phyloP scores from a whole-genome alignment of 1,140 invertebrate genomes.

The Thaumetopoea pityocampa region DNA sequence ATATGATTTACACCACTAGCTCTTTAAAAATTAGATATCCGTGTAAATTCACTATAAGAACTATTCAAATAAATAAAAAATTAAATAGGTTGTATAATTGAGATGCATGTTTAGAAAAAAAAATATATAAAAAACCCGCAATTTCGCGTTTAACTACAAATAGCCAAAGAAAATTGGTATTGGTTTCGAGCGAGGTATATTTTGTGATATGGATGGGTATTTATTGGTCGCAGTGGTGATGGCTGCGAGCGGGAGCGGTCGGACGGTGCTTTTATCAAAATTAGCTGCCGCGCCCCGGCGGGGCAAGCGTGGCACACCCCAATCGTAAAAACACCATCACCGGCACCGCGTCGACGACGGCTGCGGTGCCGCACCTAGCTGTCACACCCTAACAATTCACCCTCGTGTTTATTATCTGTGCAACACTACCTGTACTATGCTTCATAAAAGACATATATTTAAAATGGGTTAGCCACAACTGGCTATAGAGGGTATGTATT shows the following conservation, averaged over 20 bases:
- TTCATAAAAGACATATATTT: slow-evolving; percentile 1
- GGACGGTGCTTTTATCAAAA: slow-evolving; percentile 71
- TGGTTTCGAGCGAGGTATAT: neutral
- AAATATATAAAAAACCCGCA: no score
- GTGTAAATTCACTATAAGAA: no score
- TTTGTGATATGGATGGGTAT: slow-evolving; percentile 24
- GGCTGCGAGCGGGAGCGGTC: slow-evolving; percentile 47
- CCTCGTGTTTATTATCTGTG: slow-evolving; percentile 21
- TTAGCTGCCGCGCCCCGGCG: slow-evolving; percentile 65
- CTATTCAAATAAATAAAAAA: no score
- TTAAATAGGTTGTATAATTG: no score
- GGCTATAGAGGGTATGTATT: slow-evolving; percentile 12
- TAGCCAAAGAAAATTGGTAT: no score
- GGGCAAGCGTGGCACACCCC: slow-evolving; percentile 60
- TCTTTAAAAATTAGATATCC: no score
- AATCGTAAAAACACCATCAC: slow-evolving; percentile 63
- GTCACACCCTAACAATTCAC: slow-evolving; percentile 48
- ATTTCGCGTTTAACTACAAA: no score
- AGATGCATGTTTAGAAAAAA: no score
- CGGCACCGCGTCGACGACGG: slow-evolving; percentile 51
- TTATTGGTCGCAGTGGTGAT: slow-evolving; percentile 37
- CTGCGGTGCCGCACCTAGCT: slow-evolving; percentile 57
- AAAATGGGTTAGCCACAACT: neutral
- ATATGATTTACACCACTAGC: no score
- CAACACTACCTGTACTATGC: slow-evolving; percentile 12